Base-by-base conservation (phyloP, 2,888 invertebrate species). In the Drosophila histrio region DNA sequence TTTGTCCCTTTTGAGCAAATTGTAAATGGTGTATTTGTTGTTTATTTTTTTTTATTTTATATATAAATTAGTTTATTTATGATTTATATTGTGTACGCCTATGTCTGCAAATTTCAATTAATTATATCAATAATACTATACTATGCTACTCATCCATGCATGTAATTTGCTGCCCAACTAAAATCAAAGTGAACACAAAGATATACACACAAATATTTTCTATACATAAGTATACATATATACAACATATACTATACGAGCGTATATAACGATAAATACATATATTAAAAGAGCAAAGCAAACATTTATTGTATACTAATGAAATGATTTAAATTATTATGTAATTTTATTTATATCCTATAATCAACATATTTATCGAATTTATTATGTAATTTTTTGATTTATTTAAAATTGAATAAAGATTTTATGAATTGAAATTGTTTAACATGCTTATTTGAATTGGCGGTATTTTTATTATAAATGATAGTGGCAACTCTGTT, bases 141-240 rank as follows among this genome's bases (percentile, higher is more conserved):
- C n/a, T 49, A 54, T 52, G 34, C 39, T 50, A 52, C 52, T 46
- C 47, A 74, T 53, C 28, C 47, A 58, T 77, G 66, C 66, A 79
- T 83, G 73, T 76, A 76, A 69, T 64, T 62, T 70, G 76, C 70
- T 82, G 82, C 73, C 86, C 71, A 65, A 74, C 69, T 65, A 54
- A 72, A 76, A 71, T 79, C 54, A 83, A 82, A 86, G 77, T 71
- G 59, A 88, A 82, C 88, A 88, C 88, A 81, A 81, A 81, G 66
- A 85, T 82, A 81, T 75, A 78, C 86, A 81, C 86, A 87, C 88
- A 81, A 81, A 87, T 75, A 87, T 87, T 81, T 81, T 87, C 59
- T 80, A 84, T 63, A 69, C 62, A 56, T 56, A 49, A 52, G 53
- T 59, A 52, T 43, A 28, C 53, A 24, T 54, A 36, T 46, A 60